These are phyloP conservation scores for Nemapogon koenigi DNA, from an alignment of 2,888 invertebrate species.

Conservation along the genomic window DNA sequence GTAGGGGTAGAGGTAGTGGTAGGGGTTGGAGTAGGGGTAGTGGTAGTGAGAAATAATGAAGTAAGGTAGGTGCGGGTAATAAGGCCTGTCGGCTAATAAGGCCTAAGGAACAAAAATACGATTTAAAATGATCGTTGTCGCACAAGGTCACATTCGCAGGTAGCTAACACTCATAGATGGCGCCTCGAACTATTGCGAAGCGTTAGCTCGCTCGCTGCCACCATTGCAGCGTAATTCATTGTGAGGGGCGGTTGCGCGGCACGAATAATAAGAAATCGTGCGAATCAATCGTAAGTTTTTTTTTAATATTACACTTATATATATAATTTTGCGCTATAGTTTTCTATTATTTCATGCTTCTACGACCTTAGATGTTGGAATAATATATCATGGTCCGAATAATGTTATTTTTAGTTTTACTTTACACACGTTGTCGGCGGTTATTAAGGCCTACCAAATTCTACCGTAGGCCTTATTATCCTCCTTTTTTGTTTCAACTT, in stretches of 20 bases:
- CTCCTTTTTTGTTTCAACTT: too few species aligned
- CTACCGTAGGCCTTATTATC: too few species aligned
- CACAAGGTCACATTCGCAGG: constrained; percentile 14
- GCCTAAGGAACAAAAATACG: constrained; percentile 15
- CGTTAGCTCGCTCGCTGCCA: not conserved
- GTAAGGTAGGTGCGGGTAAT: constrained; percentile 12
- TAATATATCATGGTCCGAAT: too few species aligned
- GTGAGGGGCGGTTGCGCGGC: constrained; percentile 9
- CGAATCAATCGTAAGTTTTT: constrained; percentile 15
- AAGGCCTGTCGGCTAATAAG: constrained; percentile 17
- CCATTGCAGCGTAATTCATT: constrained; percentile 1
- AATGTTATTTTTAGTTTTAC: too few species aligned
- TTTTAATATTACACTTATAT: constrained; percentile 12
- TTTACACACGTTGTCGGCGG: too few species aligned
- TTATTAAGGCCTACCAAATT: too few species aligned
- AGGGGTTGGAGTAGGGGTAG: too few species aligned
- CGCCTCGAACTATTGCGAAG: constrained; percentile 1
- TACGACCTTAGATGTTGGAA: constrained; percentile 6
- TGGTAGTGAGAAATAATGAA: not conserved
- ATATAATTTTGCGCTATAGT: constrained; percentile 12
- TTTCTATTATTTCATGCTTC: constrained; percentile 13
- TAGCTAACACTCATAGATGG: constrained; percentile 10
- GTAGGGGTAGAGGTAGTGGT: too few species aligned
- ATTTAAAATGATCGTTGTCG: constrained; percentile 10
- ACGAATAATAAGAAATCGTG: constrained; percentile 9